phyloP scores from a whole-genome alignment of 2,113 vertebrate species.

The Mustelus asterias region DNA sequence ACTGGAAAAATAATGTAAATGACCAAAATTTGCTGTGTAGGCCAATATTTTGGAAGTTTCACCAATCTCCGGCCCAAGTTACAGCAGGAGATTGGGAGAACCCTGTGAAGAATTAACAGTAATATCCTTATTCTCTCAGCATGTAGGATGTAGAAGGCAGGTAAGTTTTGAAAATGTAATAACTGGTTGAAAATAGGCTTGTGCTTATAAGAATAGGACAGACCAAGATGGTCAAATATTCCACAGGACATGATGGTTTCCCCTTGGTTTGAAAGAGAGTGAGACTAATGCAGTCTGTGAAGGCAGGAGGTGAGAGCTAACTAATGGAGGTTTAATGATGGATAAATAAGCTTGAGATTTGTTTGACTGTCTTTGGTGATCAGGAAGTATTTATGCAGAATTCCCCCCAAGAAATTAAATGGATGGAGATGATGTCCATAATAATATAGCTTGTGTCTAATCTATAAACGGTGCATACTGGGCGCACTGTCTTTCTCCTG shows the following conservation, averaged over 20 bases:
- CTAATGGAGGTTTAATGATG: neutral
- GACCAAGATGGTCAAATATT: neutral
- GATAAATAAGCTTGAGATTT: neutral
- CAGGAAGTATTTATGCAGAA: neutral
- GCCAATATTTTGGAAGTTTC: neutral
- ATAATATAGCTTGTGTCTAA: neutral
- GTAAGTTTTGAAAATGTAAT: neutral
- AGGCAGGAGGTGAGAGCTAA: neutral
- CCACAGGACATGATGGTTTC: neutral
- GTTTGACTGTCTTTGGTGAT: neutral
- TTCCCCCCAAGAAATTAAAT: neutral
- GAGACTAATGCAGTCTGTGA: neutral
- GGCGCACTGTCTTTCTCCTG: neutral
- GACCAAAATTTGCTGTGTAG: neutral
- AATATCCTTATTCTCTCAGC: neutral
- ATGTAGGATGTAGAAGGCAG: neutral
- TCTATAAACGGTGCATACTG: neutral
- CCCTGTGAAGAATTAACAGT: neutral
- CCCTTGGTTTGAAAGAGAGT: neutral
- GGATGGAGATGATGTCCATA: neutral
- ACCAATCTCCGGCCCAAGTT: neutral
- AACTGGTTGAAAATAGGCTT: neutral
- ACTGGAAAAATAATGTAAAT: neutral
- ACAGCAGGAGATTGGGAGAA: neutral
- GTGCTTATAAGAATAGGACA: neutral